These are phyloP conservation scores for Gari tellinella DNA, from an alignment of 2,888 invertebrate species.

Conservation along the genomic window DNA sequence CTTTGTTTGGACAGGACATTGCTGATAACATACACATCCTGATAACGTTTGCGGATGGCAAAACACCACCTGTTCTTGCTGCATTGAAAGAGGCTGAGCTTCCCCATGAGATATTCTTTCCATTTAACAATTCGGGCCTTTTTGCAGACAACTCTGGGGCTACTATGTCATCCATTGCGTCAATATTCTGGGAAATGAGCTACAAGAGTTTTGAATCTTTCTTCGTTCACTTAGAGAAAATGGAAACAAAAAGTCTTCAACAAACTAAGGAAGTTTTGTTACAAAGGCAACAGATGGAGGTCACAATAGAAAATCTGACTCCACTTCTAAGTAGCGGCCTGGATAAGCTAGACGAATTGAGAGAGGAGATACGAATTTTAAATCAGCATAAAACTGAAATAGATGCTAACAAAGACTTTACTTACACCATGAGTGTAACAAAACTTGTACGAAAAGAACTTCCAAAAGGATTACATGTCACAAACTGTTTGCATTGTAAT, in stretches of 20 bases:
- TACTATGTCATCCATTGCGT: slow-evolving; percentile 19
- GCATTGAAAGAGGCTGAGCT: slow-evolving; percentile 52
- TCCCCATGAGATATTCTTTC: slow-evolving; percentile 41
- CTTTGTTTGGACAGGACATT: slow-evolving; percentile 61
- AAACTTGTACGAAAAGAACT: slow-evolving; percentile 31
- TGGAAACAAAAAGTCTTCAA: slow-evolving; percentile 51
- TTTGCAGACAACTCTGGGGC: slow-evolving; percentile 42
- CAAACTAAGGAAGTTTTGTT: slow-evolving; percentile 60
- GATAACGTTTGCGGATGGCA: slow-evolving; percentile 63
- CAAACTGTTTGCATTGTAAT: slow-evolving; percentile 52
- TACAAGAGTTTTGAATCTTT: slow-evolving; percentile 46
- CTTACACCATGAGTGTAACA: slow-evolving; percentile 38
- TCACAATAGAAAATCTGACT: slow-evolving; percentile 35
- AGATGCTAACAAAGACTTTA: slow-evolving; percentile 42
- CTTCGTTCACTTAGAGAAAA: slow-evolving; percentile 37
- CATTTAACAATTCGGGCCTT: slow-evolving; percentile 62
- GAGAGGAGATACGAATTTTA: slow-evolving; percentile 32
- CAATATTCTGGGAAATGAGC: slow-evolving; percentile 63
- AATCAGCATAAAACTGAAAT: slow-evolving; percentile 39
- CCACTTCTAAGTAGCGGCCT: slow-evolving; percentile 39
- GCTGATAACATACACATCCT: slow-evolving; percentile 52
- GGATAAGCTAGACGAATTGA: slow-evolving; percentile 23
- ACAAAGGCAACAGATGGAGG: slow-evolving; percentile 50
- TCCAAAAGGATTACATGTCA: slow-evolving; percentile 42
- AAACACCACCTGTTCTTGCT: slow-evolving; percentile 54